Percentiles rank a stretch among this genome's conserved stretches.
Conservation (phyloP, 2,113 vertebrate species). For the Trogon surrucura region DNA sequence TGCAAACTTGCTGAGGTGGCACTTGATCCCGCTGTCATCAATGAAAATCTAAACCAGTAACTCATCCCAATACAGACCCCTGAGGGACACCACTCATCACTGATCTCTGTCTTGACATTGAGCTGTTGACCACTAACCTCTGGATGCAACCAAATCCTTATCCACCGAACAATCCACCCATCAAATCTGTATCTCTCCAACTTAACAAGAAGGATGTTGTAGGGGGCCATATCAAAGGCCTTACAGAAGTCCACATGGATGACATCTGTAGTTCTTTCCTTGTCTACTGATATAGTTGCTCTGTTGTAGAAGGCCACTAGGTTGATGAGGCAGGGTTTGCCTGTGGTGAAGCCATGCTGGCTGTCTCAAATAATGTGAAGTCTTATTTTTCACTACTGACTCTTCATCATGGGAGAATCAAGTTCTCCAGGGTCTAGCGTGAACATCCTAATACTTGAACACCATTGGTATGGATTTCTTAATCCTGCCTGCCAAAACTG, state of each 20-base stretch:
- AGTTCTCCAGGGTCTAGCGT: neutral
- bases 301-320: neutral
- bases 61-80: accelerated
- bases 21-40: neutral
- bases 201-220: neutral
- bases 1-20: neutral
- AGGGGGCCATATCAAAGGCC: neutral
- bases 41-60: neutral
- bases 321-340: neutral
- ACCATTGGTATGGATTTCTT: neutral
- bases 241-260: neutral
- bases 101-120: neutral
- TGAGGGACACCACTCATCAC: neutral
- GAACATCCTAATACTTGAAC: neutral
- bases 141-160: neutral
- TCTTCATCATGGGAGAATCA: neutral
- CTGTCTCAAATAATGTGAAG: neutral
- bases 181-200: neutral
- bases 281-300: neutral
- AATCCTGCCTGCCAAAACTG: neutral
- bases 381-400: neutral
- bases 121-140: neutral
- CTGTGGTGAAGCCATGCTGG: neutral
- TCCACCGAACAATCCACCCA: neutral
- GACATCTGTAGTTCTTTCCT: neutral